These are phyloP conservation scores for Drosophila nr. medialis DNA, from an alignment of 2,888 invertebrate genomes.

Conservation along the genomic window DNA sequence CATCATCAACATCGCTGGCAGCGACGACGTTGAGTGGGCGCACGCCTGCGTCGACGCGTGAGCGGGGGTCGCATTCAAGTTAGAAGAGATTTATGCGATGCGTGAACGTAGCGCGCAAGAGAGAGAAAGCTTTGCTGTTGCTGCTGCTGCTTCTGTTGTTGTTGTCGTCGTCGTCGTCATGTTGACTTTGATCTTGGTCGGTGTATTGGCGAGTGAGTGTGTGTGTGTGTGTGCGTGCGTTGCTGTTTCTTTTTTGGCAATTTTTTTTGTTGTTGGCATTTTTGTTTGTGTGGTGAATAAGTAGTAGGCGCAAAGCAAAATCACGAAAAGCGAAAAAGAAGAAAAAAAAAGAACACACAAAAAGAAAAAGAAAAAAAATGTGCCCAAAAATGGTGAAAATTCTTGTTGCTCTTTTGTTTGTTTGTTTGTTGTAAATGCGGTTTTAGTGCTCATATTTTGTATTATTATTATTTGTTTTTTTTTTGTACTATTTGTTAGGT, in stretches of 20 bases:
- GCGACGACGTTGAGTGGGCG: slow-evolving; percentile 45
- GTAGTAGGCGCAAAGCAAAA: slow-evolving; percentile 48
- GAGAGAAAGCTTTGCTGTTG: slow-evolving; percentile 35
- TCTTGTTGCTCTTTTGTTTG: slow-evolving; percentile 12
- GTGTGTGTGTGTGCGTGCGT: slow-evolving; percentile 35
- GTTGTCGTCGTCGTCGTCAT: slow-evolving; percentile 26
- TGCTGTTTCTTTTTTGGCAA: slow-evolving; percentile 52
- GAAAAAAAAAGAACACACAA: slow-evolving; percentile 11
- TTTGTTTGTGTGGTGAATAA: slow-evolving; percentile 67
- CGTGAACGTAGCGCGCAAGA: slow-evolving; percentile 17
- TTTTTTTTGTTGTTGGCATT: slow-evolving; percentile 57
- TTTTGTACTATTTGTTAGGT: slow-evolving; percentile 14
- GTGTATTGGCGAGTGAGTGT: slow-evolving; percentile 16
- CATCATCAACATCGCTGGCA: slow-evolving; percentile 12
- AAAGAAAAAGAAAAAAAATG: slow-evolving; percentile 23
- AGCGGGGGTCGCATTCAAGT: slow-evolving; percentile 29
- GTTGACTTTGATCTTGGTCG: slow-evolving; percentile 75
- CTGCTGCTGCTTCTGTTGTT: slow-evolving; percentile 28
- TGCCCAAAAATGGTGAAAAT: slow-evolving; percentile 52
- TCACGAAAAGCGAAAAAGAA: slow-evolving; percentile 26
- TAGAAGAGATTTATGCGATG: slow-evolving; percentile 60
- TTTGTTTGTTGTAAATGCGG: slow-evolving; percentile 40
- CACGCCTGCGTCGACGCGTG: slow-evolving; percentile 33
- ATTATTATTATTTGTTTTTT: background rate
- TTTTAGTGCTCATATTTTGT: background rate